A percentile compares a stretch with the other conserved stretches of the same genome.
Conservation (phyloP, 2,797 vertebrate genomes). For the Hoplostethus atlanticus region DNA sequence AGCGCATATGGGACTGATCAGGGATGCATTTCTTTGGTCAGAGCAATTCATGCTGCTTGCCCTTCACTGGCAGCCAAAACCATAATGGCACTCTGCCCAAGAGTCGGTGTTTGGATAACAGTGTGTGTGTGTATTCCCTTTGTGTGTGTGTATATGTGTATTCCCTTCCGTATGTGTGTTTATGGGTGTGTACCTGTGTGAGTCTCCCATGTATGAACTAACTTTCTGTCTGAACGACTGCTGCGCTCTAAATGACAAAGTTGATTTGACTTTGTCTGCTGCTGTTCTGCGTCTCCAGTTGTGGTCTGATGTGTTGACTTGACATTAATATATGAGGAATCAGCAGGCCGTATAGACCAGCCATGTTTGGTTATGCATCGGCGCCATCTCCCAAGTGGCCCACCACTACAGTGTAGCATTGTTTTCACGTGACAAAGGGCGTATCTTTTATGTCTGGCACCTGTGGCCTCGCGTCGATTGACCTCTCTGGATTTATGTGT, state of each 20-base stretch:
- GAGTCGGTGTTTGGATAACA: conserved; percentile 79
- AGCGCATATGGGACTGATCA: conserved; percentile 86
- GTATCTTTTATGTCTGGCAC: conserved; percentile 23
- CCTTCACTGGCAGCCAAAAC: conserved; percentile 83
- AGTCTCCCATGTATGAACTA: conserved; percentile 55
- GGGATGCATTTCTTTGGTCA: conserved; percentile 84
- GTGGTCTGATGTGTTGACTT: conserved; percentile 45
- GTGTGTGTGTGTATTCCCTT: conserved; percentile 47
- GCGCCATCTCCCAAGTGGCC: not conserved
- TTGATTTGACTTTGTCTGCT: conserved; percentile 32
- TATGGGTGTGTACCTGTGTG: conserved; percentile 60
- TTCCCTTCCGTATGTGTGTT: conserved; percentile 28
- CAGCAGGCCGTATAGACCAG: conserved; percentile 25
- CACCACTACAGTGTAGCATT: not conserved
- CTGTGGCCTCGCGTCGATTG: conserved; percentile 41
- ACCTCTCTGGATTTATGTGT: conserved; percentile 45
- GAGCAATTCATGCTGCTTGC: conserved; percentile 85
- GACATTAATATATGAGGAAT: conserved; percentile 40
- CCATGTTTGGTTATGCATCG: not conserved
- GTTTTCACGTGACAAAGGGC: conserved; percentile 14
- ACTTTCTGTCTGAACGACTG: conserved; percentile 55
- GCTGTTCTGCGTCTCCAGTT: conserved; percentile 7
- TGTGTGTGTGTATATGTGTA: conserved; percentile 31
- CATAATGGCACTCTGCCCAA: conserved; percentile 75
- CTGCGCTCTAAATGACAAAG: conserved; percentile 47